Percentiles rank a stretch among this genome's conserved stretches.
phyloP scores from a whole-genome alignment of 2,113 vertebrate genomes.

The Origma solitaria region DNA sequence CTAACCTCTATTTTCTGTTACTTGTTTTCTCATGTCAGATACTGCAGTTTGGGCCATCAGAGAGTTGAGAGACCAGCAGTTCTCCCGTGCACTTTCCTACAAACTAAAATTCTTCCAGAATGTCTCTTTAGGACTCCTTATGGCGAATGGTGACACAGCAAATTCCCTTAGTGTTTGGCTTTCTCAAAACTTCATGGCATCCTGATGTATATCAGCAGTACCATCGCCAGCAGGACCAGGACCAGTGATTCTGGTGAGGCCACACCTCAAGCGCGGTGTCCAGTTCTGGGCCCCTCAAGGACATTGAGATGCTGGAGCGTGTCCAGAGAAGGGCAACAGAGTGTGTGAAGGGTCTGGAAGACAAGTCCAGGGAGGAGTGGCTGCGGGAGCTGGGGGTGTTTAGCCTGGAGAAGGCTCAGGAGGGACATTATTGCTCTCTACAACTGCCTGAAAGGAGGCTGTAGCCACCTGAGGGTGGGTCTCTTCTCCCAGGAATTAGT shows the following conservation, averaged over 20 bases:
- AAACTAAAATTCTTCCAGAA: background rate
- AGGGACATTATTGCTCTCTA: background rate
- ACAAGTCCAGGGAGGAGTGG: background rate
- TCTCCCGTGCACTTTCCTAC: background rate
- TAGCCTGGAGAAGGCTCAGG: background rate
- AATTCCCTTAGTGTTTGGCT: background rate
- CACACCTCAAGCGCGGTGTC: no score
- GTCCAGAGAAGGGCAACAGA: accelerated
- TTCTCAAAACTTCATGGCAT: background rate
- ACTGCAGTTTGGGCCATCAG: background rate
- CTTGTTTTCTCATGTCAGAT: background rate
- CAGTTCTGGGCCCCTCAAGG: background rate
- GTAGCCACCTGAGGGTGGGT: no score
- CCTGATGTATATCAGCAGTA: background rate
- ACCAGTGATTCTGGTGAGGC: background rate
- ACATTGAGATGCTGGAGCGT: accelerated
- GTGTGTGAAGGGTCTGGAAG: background rate
- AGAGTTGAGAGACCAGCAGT: background rate
- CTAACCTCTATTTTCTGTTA: background rate
- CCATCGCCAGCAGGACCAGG: background rate
- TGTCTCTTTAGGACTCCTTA: background rate
- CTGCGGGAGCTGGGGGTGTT: background rate
- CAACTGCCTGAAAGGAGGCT: no score
- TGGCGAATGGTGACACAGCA: accelerated
- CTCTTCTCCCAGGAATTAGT: background rate